Conservation (phyloP, 2,113 vertebrate genomes). For the Excalfactoria chinensis region DNA sequence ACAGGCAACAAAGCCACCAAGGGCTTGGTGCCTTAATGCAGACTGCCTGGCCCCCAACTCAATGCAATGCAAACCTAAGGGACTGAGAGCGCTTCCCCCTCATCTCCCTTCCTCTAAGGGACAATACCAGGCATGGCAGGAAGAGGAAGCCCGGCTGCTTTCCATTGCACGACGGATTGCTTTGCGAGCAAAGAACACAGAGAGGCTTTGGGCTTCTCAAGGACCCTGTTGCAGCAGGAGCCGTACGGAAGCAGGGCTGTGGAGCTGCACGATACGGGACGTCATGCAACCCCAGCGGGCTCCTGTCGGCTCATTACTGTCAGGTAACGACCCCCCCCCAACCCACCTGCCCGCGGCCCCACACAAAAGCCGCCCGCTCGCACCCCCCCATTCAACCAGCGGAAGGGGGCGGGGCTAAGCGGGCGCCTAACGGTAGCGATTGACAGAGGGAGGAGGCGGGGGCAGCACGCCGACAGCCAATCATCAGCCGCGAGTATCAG, state of each 20-base stretch:
- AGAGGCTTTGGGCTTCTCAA: neutral
- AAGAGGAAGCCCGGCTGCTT: constrained; percentile 24
- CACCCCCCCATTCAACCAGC: constrained; percentile 26
- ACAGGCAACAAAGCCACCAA: neutral
- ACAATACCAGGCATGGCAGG: constrained; percentile 6
- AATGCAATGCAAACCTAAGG: neutral
- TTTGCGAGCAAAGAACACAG: neutral
- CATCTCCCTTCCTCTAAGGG: neutral
- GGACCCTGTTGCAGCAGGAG: constrained; percentile 29
- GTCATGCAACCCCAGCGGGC: neutral
- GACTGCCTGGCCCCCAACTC: neutral
- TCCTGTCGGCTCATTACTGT: neutral
- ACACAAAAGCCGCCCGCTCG: fast-evolving
- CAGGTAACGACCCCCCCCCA: too few relatives aligned
- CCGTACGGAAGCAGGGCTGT: neutral
- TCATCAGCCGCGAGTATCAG: neutral
- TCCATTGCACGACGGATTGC: fast-evolving
- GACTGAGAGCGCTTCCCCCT: constrained; percentile 7
- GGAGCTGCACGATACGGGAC: neutral
- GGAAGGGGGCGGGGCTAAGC: neutral
- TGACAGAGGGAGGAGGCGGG: neutral
- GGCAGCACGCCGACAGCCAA: neutral
- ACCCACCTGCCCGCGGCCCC: fast-evolving
- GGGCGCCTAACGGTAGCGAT: neutral
- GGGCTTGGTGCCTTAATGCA: fast-evolving